phyloP scores from a whole-genome alignment of 2,113 vertebrate genomes.

The Triplophysa rosa region DNA sequence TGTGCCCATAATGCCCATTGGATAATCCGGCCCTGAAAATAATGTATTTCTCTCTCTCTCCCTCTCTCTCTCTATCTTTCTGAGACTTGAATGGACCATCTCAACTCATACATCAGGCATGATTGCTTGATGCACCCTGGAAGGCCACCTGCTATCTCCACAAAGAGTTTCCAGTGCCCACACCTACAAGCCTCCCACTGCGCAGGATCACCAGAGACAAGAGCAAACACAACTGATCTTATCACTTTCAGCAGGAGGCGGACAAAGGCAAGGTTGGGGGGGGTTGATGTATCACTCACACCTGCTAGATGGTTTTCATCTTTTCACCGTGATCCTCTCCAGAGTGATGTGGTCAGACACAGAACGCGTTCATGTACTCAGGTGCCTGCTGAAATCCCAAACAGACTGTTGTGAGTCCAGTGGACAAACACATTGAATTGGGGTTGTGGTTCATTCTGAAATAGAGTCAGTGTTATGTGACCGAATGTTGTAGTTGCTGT shows the following conservation, averaged over 20 bases:
- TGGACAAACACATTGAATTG: background rate
- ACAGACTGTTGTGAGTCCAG: background rate
- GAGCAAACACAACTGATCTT: constrained; percentile 28
- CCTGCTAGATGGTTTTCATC: background rate
- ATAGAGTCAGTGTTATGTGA: background rate
- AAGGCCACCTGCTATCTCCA: constrained; percentile 41
- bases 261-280: background rate
- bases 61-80: background rate
- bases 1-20: too few relatives aligned
- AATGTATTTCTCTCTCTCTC: too few relatives aligned
- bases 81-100: constrained; percentile 18
- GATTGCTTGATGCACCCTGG: constrained; percentile 40
- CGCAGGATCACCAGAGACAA: constrained; percentile 28
- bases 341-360: constrained; percentile 20
- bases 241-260: constrained; percentile 28
- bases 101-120: constrained; percentile 20
- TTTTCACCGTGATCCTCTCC: background rate
- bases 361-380: constrained; percentile 2
- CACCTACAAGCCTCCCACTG: constrained; percentile 26
- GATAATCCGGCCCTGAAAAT: too few relatives aligned
- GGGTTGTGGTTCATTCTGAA: background rate
- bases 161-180: constrained; percentile 16
- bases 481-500: background rate
- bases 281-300: constrained; percentile 11
- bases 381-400: background rate